Conservation (phyloP, 2,113 vertebrate species). For the Hippocampus abdominalis region DNA sequence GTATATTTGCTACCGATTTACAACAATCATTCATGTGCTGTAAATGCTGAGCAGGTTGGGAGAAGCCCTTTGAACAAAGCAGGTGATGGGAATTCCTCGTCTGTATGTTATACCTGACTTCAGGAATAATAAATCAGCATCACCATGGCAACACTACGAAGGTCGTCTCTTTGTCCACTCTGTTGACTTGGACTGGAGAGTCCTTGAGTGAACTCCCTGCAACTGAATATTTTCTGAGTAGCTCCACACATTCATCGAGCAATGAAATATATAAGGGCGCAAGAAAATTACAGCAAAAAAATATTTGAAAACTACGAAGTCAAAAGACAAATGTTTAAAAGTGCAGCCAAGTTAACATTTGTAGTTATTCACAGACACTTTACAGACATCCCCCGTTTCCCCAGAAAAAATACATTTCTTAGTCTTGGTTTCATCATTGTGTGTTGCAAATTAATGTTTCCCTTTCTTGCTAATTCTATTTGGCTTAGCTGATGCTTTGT, state of each 20-base stretch:
- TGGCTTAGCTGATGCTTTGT: background rate
- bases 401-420: no score
- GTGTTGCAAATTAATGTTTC: background rate
- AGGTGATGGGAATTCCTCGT: slow-evolving; percentile 56
- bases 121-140: slow-evolving; percentile 24
- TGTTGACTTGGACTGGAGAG: slow-evolving; percentile 4
- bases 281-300: background rate
- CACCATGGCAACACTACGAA: slow-evolving; percentile 48
- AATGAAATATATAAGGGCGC: background rate
- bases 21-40: background rate
- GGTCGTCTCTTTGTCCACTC: slow-evolving; percentile 9
- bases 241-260: background rate
- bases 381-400: no score
- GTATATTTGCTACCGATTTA: background rate
- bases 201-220: background rate
- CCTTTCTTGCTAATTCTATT: background rate
- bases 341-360: background rate
- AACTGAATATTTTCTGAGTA: background rate
- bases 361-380: no score
- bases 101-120: slow-evolving; percentile 12
- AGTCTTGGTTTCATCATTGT: background rate
- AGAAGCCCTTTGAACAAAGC: slow-evolving; percentile 25
- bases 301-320: no score
- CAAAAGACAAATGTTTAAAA: background rate
- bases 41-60: slow-evolving; percentile 1